Evolutionary conservation across 1,140 invertebrate species (phyloP).

Genomic region (Riptortus pedestris): DNA sequence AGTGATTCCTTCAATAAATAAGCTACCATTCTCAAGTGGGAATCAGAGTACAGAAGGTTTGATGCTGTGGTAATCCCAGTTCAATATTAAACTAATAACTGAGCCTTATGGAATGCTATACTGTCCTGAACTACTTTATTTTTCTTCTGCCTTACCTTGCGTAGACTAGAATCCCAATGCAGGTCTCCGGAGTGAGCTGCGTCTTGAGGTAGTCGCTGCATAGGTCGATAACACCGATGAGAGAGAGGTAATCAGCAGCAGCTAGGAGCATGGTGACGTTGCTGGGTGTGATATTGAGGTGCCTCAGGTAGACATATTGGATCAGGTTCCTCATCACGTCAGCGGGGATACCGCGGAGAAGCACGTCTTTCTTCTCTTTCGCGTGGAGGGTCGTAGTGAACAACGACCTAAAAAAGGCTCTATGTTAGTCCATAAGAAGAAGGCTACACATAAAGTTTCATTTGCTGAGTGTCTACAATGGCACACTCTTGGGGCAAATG

Average conservation of each 20-base stretch:
- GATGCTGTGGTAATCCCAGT: too few relatives aligned
- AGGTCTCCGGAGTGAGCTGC: slow-evolving; percentile 58
- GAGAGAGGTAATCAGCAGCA: slow-evolving; percentile 67
- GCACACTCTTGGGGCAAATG: too few relatives aligned
- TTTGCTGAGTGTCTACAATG: too few relatives aligned
- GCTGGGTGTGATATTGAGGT: slow-evolving; percentile 52
- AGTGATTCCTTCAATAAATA: too few relatives aligned
- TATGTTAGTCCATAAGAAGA: too few relatives aligned
- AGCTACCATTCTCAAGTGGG: too few relatives aligned
- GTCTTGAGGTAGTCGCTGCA: slow-evolving; percentile 62
- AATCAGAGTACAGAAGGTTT: too few relatives aligned
- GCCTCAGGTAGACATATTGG: slow-evolving; percentile 70
- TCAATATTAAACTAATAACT: too few relatives aligned
- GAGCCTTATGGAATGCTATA: too few relatives aligned
- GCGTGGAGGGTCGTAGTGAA: slow-evolving; percentile 68
- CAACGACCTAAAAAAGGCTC: slow-evolving; percentile 47
- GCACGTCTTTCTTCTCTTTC: slow-evolving; percentile 53
- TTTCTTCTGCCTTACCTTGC: too few relatives aligned
- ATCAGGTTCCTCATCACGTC: slow-evolving; percentile 64
- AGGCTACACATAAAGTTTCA: too few relatives aligned
- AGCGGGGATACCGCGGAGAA: slow-evolving; percentile 61
- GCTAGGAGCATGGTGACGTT: slow-evolving; percentile 68
- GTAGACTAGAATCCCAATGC: slow-evolving; percentile 70
- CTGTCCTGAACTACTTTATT: too few relatives aligned
- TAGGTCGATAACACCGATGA: slow-evolving; percentile 61